Percentiles rank a stretch among this genome's conserved stretches.
phyloP scores from a whole-genome alignment of 2,797 vertebrate genomes.

The Tauraco hartlaubi region DNA sequence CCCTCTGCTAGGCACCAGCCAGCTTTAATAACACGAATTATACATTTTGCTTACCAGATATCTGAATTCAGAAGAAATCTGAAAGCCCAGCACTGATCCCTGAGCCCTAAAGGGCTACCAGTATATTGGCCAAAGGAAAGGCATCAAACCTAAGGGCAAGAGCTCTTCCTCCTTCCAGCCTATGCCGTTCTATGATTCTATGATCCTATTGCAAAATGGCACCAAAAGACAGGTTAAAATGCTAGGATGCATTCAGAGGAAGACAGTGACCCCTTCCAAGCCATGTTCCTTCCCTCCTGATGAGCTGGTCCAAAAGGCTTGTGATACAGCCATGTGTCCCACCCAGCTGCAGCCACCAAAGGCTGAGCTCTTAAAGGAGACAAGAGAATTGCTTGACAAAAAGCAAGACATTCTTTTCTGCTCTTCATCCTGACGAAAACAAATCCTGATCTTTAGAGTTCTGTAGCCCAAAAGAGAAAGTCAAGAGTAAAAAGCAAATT shows the following conservation, averaged over 20 bases:
- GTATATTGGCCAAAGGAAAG: background rate
- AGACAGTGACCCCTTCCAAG: background rate
- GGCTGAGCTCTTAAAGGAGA: background rate
- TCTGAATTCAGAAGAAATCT: background rate
- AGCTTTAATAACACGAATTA: background rate
- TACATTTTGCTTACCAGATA: background rate
- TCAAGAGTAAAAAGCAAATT: background rate
- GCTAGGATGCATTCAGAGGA: background rate
- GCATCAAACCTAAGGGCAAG: background rate
- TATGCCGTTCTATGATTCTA: no score
- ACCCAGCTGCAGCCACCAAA: background rate
- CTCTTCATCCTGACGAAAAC: background rate
- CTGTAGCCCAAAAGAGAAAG: background rate
- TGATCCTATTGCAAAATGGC: background rate
- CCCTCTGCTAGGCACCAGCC: background rate
- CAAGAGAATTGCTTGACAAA: background rate
- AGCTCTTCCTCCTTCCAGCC: background rate
- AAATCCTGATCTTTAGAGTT: background rate
- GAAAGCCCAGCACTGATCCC: background rate
- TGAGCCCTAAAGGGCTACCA: background rate
- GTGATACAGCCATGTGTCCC: accelerated
- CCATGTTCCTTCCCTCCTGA: background rate
- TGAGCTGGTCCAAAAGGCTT: background rate
- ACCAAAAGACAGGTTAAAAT: background rate
- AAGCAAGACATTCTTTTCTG: background rate